Conservation (phyloP, 2,113 vertebrate genomes). For the Ramphastos sulfuratus region DNA sequence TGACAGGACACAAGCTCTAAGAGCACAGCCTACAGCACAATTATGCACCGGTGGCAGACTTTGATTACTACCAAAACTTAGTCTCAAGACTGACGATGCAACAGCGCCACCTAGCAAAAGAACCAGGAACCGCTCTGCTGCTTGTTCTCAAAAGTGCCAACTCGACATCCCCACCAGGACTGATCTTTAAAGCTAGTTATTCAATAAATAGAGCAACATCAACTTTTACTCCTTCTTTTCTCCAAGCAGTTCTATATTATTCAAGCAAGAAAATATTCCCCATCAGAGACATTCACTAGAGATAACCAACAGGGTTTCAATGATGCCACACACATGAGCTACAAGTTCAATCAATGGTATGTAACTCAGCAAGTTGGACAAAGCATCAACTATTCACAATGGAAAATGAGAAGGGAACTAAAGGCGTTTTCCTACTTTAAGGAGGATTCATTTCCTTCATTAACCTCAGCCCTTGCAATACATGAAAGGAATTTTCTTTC, state of each 20-base stretch:
- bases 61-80: background rate
- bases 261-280: background rate
- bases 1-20: background rate
- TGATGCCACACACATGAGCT: background rate
- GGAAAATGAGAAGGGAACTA: background rate
- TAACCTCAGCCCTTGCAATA: background rate
- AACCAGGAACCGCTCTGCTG: background rate
- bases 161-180: background rate
- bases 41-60: background rate
- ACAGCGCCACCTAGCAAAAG: conserved; percentile 47
- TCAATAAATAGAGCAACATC: background rate
- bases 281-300: background rate
- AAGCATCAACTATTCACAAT: background rate
- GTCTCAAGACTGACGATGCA: background rate
- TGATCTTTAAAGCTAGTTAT: background rate
- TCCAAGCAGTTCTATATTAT: background rate
- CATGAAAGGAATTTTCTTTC: background rate
- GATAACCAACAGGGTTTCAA: background rate
- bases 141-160: background rate
- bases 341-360: background rate
- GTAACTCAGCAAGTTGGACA: background rate
- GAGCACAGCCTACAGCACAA: background rate
- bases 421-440: background rate
- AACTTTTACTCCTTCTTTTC: background rate
- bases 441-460: background rate